These are phyloP conservation scores for Silurus meridionalis DNA, from an alignment of 2,113 vertebrate genomes.

Conservation along the genomic window DNA sequence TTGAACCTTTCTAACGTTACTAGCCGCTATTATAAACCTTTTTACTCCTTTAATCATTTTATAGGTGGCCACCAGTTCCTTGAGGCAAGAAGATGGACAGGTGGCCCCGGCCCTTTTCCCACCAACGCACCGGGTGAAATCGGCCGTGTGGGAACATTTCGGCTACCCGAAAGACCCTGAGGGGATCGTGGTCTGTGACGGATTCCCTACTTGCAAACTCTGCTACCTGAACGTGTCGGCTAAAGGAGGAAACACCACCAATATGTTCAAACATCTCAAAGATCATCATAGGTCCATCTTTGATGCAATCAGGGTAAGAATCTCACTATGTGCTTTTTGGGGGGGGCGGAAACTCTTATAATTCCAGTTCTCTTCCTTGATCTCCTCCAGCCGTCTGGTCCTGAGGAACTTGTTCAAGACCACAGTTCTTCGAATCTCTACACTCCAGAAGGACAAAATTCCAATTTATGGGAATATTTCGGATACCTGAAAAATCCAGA, in stretches of 20 bases:
- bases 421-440: not conserved
- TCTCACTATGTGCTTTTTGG: not conserved
- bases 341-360: not conserved
- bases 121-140: slow-evolving; percentile 32
- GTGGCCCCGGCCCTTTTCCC: slow-evolving; percentile 26
- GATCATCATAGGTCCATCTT: slow-evolving; percentile 33
- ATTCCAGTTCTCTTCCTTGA: not conserved
- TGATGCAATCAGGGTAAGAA: slow-evolving; percentile 30
- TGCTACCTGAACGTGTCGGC: slow-evolving; percentile 41
- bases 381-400: not conserved
- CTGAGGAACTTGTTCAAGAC: not conserved
- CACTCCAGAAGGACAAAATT: not conserved
- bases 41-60: not conserved
- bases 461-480: slow-evolving; percentile 32
- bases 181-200: slow-evolving; percentile 39
- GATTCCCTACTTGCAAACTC: slow-evolving; percentile 43
- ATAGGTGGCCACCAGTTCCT: slow-evolving; percentile 20
- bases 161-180: slow-evolving; percentile 35
- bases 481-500: not conserved
- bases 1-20: not conserved
- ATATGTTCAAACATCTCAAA: slow-evolving; percentile 44
- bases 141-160: slow-evolving; percentile 35
- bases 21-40: not conserved
- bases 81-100: not conserved
- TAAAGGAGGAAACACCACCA: slow-evolving; percentile 43